Evolutionary conservation across 2,113 vertebrate species (phyloP), one percentile per base, ranked within the genome.

Genomic region (Illadopsis cleaveri): DNA sequence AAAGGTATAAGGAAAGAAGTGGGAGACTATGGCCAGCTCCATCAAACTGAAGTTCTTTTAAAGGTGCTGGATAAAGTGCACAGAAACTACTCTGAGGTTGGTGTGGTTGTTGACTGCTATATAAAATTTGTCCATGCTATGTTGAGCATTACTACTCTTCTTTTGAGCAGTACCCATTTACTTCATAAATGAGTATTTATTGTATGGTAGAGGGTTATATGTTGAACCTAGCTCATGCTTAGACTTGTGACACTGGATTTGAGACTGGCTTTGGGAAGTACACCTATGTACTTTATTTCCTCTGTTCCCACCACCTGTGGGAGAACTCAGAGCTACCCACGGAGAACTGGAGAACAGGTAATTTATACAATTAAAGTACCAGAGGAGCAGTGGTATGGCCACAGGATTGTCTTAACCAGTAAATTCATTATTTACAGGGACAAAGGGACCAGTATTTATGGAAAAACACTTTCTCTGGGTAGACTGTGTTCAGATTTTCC

Each of bases 41-140:
- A 99, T 91, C 97, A 99, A 97, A 99, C 99, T 25, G 98, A 99
- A 35, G 99, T 99, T 51, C 98, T 99, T 33, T 95, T 99, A 69
- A 99, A 99, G 93, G 98, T 99, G 88, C 97, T 99, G 97, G 99
- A 99, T 96, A 99, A 99, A 98, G 97, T 98, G 38, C 99, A 99
- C 71, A 98, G 99, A 90, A 99, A 98, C 95, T 99, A 98, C 81
- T 99, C 99, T 37, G 99, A 99, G 99, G 99, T 99, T 65, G 71
- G 98, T 98, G 57, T 94, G 11, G 14, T 82, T 47, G 22, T 87
- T 91, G 31, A 24, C 8, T 56, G 19, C 15, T 86, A 11, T 27
- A 3, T 48, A 42, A 37, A 0, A 1, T 65, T 77, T 38, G 21
- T 61, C 38, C 12, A 2, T 85, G 28, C 24, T n/a, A 3, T 48